Evolutionary conservation across 2,113 vertebrate species (phyloP), one percentile per base, ranked within the genome.

Genomic region (Madoqua kirkii): DNA sequence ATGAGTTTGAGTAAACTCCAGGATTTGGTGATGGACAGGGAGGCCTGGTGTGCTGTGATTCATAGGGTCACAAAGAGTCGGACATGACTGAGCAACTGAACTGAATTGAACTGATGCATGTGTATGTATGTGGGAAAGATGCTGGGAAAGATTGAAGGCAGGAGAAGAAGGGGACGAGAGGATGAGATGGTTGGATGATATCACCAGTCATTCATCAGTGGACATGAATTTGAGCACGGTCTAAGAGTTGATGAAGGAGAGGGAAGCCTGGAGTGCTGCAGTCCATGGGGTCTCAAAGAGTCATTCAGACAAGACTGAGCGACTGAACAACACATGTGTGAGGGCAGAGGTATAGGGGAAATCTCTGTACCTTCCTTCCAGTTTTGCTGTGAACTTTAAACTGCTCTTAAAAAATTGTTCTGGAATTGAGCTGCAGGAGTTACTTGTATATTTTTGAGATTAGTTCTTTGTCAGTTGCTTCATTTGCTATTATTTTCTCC

Each of bases 31-130:
- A 60, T 29, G 59, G 59, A 13, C 59, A 60, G 27, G 59, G 59
- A 6, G 12, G 59, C 59, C 27, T 60, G 59, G 27, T 5, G 0
- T 60, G 59, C 27, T 60, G 27, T 1, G 5, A 6, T 29, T 60
- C 27, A 60, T 29, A 5, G 59, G 5, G 27, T 14, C 1, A 0
- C 59, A 60, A 60, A 60, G 11, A 29, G 59, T 60, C 0, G 1
- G 27, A 60, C 27, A 29, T 0, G 2, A 60, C 59, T 14, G 27
- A 60, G 27, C 12, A 1, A 60, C 59, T 60, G 27, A 60, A 60
- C 25, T 59, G 57, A 59, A 59, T 12, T 60, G 27, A 60, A 60
- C 27, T 12, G 10, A 60, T 11, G 55, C 23, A 57, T 29, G 67
- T 74, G 11, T 25, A 36, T 36, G n/a, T 71, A 36, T 71, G 19